phyloP scores from a whole-genome alignment of 2,113 vertebrate genomes.

The Leuciscus idus region DNA sequence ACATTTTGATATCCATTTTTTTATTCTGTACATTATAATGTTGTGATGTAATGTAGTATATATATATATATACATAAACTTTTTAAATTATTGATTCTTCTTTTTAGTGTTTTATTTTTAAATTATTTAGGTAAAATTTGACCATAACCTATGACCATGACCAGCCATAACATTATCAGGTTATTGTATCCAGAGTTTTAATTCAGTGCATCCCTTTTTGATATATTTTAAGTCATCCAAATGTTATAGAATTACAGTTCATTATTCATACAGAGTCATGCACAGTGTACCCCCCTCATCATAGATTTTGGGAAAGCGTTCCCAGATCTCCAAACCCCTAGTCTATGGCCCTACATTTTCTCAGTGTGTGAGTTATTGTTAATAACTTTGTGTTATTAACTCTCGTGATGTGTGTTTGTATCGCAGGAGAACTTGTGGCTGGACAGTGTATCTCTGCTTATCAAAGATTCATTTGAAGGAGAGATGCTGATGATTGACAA shows the following conservation, averaged over 20 bases:
- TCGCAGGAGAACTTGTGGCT: slow-evolving; percentile 97
- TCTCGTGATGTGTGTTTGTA: slow-evolving; percentile 14
- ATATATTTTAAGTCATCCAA: background rate
- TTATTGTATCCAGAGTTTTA: background rate
- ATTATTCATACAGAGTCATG: too few relatives aligned
- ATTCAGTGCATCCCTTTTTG: background rate
- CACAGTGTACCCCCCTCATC: background rate
- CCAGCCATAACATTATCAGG: background rate
- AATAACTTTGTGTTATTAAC: slow-evolving; percentile 3
- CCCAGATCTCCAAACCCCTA: background rate
- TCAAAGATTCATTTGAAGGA: slow-evolving; percentile 98
- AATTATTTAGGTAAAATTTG: too few relatives aligned
- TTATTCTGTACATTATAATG: too few relatives aligned
- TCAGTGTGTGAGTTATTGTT: background rate
- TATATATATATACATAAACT: too few relatives aligned
- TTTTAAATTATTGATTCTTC: too few relatives aligned
- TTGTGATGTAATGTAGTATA: too few relatives aligned
- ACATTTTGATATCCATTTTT: too few relatives aligned
- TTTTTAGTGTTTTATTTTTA: too few relatives aligned
- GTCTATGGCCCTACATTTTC: background rate
- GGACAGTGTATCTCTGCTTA: slow-evolving; percentile 99
- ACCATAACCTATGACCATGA: too few relatives aligned
- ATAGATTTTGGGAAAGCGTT: background rate
- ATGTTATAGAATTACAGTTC: background rate
- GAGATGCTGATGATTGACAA: slow-evolving; percentile 99